phyloP scores from a whole-genome alignment of 2,113 vertebrate genomes.

The Actinemys pallida region DNA sequence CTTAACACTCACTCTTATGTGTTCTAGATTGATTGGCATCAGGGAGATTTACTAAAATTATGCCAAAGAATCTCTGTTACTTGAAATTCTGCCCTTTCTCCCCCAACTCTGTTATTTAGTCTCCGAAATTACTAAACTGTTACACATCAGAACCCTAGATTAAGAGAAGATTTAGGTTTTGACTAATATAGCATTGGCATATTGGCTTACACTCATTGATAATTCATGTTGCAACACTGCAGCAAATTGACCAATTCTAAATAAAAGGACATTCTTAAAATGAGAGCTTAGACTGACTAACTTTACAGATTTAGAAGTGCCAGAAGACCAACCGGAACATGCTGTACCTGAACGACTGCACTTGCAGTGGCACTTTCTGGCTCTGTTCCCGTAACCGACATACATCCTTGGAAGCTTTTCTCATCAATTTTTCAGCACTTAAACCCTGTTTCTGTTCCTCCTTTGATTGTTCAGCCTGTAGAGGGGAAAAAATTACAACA shows the following conservation, averaged over 20 bases:
- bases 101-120: neutral
- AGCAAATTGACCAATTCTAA: neutral
- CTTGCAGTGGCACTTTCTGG: slow-evolving; percentile 85
- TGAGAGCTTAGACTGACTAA: neutral
- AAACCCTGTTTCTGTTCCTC: slow-evolving; percentile 84
- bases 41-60: neutral
- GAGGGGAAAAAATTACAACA: neutral
- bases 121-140: neutral
- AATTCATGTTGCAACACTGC: neutral
- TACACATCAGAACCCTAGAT: neutral
- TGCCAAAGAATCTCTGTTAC: neutral
- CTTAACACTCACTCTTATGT: neutral
- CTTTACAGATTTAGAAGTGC: neutral
- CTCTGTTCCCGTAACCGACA: slow-evolving; percentile 87
- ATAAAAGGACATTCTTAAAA: neutral
- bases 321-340: neutral
- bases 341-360: slow-evolving; percentile 88
- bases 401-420: slow-evolving; percentile 87
- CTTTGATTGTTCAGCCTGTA: slow-evolving; percentile 85
- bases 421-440: slow-evolving; percentile 86
- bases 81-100: neutral
- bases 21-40: neutral
- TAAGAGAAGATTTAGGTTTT: neutral
- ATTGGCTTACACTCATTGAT: neutral
- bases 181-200: neutral